Evolutionary conservation across 2,797 vertebrate species (phyloP).

Genomic region (Ceyx erithaca): DNA sequence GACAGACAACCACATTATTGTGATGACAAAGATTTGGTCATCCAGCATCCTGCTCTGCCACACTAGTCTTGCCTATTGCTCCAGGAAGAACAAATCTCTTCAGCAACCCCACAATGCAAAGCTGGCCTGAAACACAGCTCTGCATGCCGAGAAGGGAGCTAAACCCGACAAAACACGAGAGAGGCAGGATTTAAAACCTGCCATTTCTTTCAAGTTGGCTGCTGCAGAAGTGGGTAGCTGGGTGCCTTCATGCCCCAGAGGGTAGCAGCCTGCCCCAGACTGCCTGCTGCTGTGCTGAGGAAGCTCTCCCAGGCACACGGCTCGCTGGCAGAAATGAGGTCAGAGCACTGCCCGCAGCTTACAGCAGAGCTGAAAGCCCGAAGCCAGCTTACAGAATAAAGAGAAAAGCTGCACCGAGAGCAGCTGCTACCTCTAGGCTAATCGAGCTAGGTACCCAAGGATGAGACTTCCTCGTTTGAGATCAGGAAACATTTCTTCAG

Average conservation of each 20-base stretch:
- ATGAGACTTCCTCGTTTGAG: neutral
- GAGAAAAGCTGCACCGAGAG: neutral
- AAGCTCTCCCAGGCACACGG: neutral
- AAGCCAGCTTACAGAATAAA: conserved; percentile 36
- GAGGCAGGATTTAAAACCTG: neutral
- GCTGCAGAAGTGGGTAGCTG: neutral
- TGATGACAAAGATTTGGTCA: conserved; percentile 3
- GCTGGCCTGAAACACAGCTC: neutral
- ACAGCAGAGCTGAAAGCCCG: conserved; percentile 20
- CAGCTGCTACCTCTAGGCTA: conserved; percentile 46
- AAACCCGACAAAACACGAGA: neutral
- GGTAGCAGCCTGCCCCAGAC: neutral
- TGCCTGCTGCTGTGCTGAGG: neutral
- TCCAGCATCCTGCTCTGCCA: neutral
- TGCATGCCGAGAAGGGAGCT: neutral
- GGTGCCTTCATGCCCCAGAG: neutral
- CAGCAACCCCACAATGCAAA: rapidly evolving
- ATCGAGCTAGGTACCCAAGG: neutral
- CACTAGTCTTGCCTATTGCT: neutral
- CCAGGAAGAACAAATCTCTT: neutral
- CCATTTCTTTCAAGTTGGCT: neutral
- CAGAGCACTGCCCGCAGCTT: conserved; percentile 30
- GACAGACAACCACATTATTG: neutral
- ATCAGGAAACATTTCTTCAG: neutral
- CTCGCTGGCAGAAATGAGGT: conserved; percentile 27